These are phyloP conservation scores for Epizoanthus ramosus DNA, from an alignment of 92 coral and sea anemone genomes.

Conservation along the genomic window DNA sequence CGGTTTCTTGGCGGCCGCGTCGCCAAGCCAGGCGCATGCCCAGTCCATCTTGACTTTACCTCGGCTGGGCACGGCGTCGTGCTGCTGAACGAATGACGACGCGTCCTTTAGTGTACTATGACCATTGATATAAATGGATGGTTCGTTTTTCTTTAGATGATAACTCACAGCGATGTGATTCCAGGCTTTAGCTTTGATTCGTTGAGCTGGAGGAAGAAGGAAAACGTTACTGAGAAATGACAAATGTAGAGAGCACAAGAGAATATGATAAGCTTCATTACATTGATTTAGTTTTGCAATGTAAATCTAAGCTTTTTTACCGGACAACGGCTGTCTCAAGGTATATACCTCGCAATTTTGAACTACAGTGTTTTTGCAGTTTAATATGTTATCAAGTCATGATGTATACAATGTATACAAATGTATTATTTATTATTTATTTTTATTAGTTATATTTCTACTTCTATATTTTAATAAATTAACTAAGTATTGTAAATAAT, in stretches of 20 bases:
- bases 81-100: conserved; percentile 16
- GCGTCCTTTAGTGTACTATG: conserved; percentile 46
- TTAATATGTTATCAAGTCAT: no score
- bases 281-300: no score
- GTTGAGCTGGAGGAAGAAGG: conserved; percentile 55
- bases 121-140: conserved; percentile 89
- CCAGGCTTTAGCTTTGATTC: conserved; percentile 65
- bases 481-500: no score
- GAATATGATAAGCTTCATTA: no score
- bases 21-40: conserved; percentile 90
- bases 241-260: neutral
- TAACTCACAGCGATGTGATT: conserved; percentile 89
- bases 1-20: conserved; percentile 64
- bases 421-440: no score
- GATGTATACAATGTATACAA: no score
- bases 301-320: no score
- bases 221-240: neutral
- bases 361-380: no score
- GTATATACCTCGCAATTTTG: no score
- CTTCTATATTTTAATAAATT: no score
- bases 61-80: conserved; percentile 43
- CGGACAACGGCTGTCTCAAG: no score
- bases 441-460: no score
- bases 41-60: conserved; percentile 60
- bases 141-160: conserved; percentile 62